Conservation (phyloP, 2,888 invertebrate genomes). For the Ichneumoninae sp. region DNA sequence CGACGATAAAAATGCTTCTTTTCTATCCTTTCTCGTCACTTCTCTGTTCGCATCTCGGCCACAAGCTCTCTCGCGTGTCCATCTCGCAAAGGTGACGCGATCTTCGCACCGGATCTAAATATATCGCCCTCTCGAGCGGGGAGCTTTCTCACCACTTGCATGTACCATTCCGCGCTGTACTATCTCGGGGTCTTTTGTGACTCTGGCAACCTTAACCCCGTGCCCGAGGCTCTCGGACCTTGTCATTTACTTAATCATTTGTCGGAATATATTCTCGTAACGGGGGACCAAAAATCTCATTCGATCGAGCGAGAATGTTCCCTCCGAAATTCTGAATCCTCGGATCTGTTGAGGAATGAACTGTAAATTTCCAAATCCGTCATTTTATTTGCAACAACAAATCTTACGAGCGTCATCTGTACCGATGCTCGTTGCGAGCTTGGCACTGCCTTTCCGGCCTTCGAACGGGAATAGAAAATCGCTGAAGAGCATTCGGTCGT, state of each 20-base stretch:
- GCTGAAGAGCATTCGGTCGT: conserved; percentile 24
- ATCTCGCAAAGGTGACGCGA: conserved; percentile 54
- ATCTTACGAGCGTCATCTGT: neutral
- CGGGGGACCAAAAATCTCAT: neutral
- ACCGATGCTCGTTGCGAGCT: neutral
- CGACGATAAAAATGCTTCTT: conserved; percentile 7
- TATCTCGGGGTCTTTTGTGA: conserved; percentile 11
- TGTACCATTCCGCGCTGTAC: neutral
- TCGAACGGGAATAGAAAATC: conserved; percentile 43
- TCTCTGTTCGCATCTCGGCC: neutral
- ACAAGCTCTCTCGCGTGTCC: conserved; percentile 9
- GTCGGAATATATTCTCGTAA: neutral
- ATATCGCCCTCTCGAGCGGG: conserved; percentile 37
- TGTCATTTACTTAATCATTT: neutral
- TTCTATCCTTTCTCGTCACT: conserved; percentile 2
- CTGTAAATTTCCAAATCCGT: neutral
- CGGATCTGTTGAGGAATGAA: neutral
- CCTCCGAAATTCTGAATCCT: neutral
- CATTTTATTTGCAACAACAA: neutral
- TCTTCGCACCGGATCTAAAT: conserved; percentile 58
- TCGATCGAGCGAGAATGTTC: neutral
- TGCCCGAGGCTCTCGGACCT: neutral
- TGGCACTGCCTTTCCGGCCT: conserved; percentile 38
- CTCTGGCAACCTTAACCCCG: conserved; percentile 26
- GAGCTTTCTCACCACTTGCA: neutral